A percentile compares a stretch with the other conserved stretches of the same genome.
Conservation (phyloP, 2,888 invertebrate species). For the Cryptocephalus primarius region DNA sequence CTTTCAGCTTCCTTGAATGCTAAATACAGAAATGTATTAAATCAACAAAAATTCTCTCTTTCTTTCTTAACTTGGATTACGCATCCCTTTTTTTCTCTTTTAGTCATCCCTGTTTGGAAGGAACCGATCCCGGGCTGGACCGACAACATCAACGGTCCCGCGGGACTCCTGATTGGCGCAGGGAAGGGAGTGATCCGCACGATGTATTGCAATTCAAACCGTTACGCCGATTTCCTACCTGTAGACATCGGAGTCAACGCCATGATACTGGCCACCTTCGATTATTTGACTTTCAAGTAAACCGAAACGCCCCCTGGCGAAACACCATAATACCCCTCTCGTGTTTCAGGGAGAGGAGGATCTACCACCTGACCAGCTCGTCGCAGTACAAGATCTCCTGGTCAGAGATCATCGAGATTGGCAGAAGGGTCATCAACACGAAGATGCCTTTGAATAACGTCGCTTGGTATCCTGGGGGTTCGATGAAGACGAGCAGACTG, state of each 20-base stretch:
- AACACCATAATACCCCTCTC: no score
- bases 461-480: conserved; percentile 74
- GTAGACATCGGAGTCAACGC: conserved; percentile 75
- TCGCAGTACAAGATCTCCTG: conserved; percentile 75
- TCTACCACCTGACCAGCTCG: conserved; percentile 70
- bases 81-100: conserved; percentile 9
- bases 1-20: no score
- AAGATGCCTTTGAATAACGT: conserved; percentile 80
- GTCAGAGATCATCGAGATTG: conserved; percentile 77
- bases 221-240: conserved; percentile 63
- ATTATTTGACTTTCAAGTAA: conserved; percentile 48
- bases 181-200: conserved; percentile 84
- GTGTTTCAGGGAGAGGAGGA: conserved; percentile 43
- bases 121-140: conserved; percentile 85
- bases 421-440: conserved; percentile 62
- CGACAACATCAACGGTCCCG: conserved; percentile 89
- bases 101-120: conserved; percentile 77
- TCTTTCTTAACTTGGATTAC: no score
- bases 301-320: not conserved
- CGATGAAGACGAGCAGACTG: conserved; percentile 69
- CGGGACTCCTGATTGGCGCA: conserved; percentile 69
- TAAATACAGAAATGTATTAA: no score
- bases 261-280: conserved; percentile 36
- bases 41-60: no score
- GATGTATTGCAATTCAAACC: conserved; percentile 71